Base-by-base conservation (phyloP, 2,888 invertebrate species). In the Cepaea hortensis region DNA sequence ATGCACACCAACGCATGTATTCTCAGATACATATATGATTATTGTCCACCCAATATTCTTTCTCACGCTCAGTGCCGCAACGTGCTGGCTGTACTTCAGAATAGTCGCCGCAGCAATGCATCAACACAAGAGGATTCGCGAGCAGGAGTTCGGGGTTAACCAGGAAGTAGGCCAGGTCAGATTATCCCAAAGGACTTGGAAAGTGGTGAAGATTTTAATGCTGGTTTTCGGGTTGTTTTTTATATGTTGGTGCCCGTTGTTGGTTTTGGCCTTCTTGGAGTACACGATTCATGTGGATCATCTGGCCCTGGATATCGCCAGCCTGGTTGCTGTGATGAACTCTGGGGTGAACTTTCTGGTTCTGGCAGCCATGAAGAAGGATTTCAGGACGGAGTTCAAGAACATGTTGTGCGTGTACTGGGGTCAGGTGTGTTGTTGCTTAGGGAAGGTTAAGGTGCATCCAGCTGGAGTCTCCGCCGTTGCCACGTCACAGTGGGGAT, bases 221-320 rank as follows among this genome's bases (percentile, higher is more conserved):
- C 18, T 88, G 61, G 89, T 88, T 18, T 89, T 86, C 76, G 88
- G 88, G 9, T 62, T 89, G 1, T 89, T 88, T 81, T 87, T 88
- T 68, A 55, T 85, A 55, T 84, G 87, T 61, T 89, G 88, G 88
- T 77, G 61, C 20, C 89, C 89, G 35, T 77, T 86, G 20, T n/a
- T 88, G 48, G 46, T 87, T 35, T 46, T 85, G 9, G 76, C 82
- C 7, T n/a, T 85, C 46, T 23, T 88, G 23, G 89, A 87, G 72
- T 87, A 88, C 68, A 87, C 83, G 5, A 23, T 75, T 46, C 84
- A 87, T 18, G 85, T 88, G n/a, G 68, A 79, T 11, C 81, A 79
- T 35, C 55, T 72, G 1, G 81, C 62, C 11, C 70, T 86, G 23
- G 75, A 80, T 23, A 83, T 88, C 61, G 70, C 73, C 2, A 77